A percentile compares a stretch with the other conserved stretches of the same genome.
These are phyloP conservation scores for Eulacestoma nigropectus DNA, from an alignment of 2,113 vertebrate genomes.

Conservation along the genomic window DNA sequence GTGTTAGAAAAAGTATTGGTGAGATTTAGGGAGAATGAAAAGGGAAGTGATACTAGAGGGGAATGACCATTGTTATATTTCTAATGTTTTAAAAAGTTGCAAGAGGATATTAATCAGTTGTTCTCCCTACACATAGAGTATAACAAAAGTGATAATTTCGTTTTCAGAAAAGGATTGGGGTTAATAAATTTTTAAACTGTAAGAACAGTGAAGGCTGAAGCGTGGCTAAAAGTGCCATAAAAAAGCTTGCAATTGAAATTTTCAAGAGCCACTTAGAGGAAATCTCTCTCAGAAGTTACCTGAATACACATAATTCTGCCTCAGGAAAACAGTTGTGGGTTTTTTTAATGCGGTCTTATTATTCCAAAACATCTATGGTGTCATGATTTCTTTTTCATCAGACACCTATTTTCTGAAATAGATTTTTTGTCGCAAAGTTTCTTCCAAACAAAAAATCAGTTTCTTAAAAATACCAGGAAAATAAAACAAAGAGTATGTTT, in stretches of 20 bases:
- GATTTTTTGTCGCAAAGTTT: neutral
- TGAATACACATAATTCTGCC: neutral
- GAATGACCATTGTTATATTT: neutral
- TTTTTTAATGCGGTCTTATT: neutral
- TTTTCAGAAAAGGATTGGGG: neutral
- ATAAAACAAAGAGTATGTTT: neutral
- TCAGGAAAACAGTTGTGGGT: neutral
- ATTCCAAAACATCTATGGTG: neutral
- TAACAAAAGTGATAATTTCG: neutral
- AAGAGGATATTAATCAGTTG: neutral
- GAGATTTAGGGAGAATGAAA: neutral
- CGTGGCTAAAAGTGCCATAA: accelerated
- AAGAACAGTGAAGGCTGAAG: neutral
- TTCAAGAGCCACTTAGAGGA: neutral
- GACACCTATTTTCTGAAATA: neutral
- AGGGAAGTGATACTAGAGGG: neutral
- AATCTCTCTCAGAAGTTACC: neutral
- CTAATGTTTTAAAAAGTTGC: neutral
- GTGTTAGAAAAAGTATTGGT: neutral
- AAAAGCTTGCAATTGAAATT: neutral
- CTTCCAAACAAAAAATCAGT: neutral
- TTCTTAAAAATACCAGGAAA: neutral
- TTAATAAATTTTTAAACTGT: neutral
- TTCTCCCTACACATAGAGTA: neutral
- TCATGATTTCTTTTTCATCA: neutral